phyloP scores from a whole-genome alignment of 2,797 vertebrate genomes.

The Crenuchus spilurus region DNA sequence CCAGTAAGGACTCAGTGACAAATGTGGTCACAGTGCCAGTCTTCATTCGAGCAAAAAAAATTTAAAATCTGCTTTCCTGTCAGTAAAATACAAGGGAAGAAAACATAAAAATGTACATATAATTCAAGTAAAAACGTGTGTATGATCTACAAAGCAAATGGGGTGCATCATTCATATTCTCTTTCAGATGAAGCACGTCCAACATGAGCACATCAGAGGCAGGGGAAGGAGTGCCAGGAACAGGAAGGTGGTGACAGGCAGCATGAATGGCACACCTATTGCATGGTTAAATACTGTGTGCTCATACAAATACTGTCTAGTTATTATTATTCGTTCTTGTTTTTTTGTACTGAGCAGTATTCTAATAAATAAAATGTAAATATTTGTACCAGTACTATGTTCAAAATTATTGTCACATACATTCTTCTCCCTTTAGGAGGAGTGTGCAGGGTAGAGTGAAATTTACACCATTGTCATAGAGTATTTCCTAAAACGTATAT shows the following conservation, averaged over 20 bases:
- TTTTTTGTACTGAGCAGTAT: conserved; percentile 71
- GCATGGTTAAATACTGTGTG: conserved; percentile 80
- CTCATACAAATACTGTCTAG: conserved; percentile 76
- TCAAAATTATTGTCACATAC: conserved; percentile 75
- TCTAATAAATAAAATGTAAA: conserved; percentile 82
- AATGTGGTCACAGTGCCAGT: conserved; percentile 41
- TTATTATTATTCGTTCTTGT: conserved; percentile 65
- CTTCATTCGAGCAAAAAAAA: conserved; percentile 20
- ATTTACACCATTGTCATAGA: conserved; percentile 72
- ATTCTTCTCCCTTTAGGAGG: conserved; percentile 67
- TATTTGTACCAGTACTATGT: conserved; percentile 76
- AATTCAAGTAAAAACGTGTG: conserved; percentile 71
- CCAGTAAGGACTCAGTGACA: conserved; percentile 25
- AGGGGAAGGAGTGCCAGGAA: conserved; percentile 66
- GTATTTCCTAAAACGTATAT: conserved; percentile 56
- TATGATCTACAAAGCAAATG: conserved; percentile 75
- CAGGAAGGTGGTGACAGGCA: conserved; percentile 29
- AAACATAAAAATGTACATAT: conserved; percentile 37
- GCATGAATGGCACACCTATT: conserved; percentile 84
- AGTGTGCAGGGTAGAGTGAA: conserved; percentile 81
- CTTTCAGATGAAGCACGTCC: conserved; percentile 68
- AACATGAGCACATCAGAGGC: conserved; percentile 68
- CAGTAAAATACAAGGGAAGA: conserved; percentile 24
- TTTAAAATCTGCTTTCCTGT: conserved; percentile 16
- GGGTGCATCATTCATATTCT: conserved; percentile 76